phyloP scores from a whole-genome alignment of 2,888 invertebrate genomes.

The Phymatocera aterrima region DNA sequence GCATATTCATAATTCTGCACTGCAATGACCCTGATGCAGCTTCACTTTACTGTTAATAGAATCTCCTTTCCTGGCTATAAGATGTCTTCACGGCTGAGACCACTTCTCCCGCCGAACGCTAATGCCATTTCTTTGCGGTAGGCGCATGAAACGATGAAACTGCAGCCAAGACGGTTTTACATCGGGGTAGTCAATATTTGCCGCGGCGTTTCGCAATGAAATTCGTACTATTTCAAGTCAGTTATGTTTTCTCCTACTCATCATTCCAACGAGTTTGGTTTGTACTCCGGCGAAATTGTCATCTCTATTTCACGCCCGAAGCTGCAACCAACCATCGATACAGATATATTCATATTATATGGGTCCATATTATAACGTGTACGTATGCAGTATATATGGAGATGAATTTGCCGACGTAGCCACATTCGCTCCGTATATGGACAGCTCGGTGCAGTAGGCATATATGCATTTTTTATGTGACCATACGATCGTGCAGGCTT shows the following conservation, averaged over 20 bases:
- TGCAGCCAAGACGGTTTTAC: not conserved
- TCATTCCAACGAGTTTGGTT: too few species aligned
- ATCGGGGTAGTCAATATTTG: not conserved
- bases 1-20: not conserved
- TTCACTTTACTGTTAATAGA: not conserved
- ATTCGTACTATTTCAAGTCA: too few species aligned
- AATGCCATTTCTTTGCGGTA: conserved; percentile 28
- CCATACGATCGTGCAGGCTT: conserved; percentile 26
- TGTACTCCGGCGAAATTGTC: not conserved
- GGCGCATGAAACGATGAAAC: not conserved
- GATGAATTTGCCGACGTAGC: conserved; percentile 4
- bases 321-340: conserved; percentile 19
- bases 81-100: not conserved
- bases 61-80: not conserved
- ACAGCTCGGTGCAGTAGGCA: conserved; percentile 4
- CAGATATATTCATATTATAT: not conserved
- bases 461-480: conserved; percentile 19
- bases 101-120: not conserved
- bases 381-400: not conserved
- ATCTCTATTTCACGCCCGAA: not conserved
- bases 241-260: too few species aligned
- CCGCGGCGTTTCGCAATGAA: not conserved
- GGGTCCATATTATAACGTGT: too few species aligned
- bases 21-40: not conserved
- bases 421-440: conserved; percentile 39